Base-by-base conservation (phyloP, 2,888 invertebrate genomes). In the Enchytraeus crypticus region DNA sequence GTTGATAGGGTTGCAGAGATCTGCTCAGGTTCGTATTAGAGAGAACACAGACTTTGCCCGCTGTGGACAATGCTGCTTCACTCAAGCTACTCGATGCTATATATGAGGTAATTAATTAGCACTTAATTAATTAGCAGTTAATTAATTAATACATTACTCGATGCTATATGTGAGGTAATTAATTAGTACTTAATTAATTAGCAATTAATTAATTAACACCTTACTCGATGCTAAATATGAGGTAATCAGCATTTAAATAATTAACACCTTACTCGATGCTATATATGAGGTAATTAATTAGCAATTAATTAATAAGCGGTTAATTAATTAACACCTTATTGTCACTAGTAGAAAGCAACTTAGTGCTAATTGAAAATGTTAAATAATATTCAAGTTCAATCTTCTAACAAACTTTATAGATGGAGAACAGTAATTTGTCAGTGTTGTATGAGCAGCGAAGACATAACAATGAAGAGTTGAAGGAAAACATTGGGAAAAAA, bases 31-130 rank as follows among this genome's bases (percentile, higher is more conserved):
- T 75, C 29, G 74, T 81, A 46, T 85, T 91, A 71, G 93, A 95
- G 73, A 92, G 91, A 80, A 88, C 90, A 0, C 87, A 88, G 70
- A 85, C 85, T 53, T 84, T 95, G 66, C 91, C 92, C 2, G 82
- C 86, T 4, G 84, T 85, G 70, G 82, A 91, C 57, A 88, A 90
- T 76, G 86, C 89, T 1, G 87, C 88, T 59, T 85, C 88, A 58
- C 84, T 89, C 74, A 88, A 89, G 0, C 90, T 91, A 78, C 81
- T 91, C 62, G 86, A 88, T 75, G 88, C 88, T 5, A 81, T 93
- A 33, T 85, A 89, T 70, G 86, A 86, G 74, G 79, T 78, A 67
- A 26, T 46, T 60, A 5, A 0, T 58, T 29, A 11, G 45, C n/a
- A 47, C 8, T 14, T 8, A 14, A 5, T 46, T 5, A 55, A 27